Evolutionary conservation across 2,888 invertebrate genomes (phyloP).

Genomic region (Synanthedon tipuliformis): DNA sequence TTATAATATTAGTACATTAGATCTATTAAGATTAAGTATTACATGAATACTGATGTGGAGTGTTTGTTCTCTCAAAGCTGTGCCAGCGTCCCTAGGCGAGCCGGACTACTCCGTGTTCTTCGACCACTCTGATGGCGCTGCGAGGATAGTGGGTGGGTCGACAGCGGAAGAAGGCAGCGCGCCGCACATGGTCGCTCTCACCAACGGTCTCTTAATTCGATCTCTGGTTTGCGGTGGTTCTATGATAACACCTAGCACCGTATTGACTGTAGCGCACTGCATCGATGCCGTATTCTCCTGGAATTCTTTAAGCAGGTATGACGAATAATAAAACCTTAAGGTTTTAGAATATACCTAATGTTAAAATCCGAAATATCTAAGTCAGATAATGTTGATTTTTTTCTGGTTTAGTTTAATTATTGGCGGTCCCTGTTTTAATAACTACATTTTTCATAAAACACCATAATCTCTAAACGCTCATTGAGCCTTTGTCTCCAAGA

Average conservation of each 20-base stretch:
- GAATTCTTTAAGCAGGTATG: no score
- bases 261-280: conserved; percentile 51
- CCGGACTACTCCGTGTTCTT: conserved; percentile 31
- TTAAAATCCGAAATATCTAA: no score
- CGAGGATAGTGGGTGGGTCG: conserved; percentile 41
- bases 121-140: conserved; percentile 21
- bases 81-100: conserved; percentile 22
- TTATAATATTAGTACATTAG: no score
- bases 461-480: no score
- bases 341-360: no score
- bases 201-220: conserved; percentile 21
- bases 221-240: conserved; percentile 41
- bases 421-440: no score
- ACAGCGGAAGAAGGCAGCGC: conserved; percentile 25
- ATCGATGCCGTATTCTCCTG: conserved; percentile 23
- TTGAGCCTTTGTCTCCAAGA: no score
- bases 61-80: conserved; percentile 16
- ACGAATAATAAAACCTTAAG: no score
- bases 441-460: no score
- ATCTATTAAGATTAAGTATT: no score
- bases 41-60: background rate
- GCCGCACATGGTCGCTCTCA: conserved; percentile 38
- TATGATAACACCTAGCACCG: conserved; percentile 20
- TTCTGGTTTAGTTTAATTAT: no score
- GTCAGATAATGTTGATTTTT: no score